Evolutionary conservation across 2,888 invertebrate species (phyloP), one percentile per base, ranked within the genome.

Genomic region (Notodonta ziczac): DNA sequence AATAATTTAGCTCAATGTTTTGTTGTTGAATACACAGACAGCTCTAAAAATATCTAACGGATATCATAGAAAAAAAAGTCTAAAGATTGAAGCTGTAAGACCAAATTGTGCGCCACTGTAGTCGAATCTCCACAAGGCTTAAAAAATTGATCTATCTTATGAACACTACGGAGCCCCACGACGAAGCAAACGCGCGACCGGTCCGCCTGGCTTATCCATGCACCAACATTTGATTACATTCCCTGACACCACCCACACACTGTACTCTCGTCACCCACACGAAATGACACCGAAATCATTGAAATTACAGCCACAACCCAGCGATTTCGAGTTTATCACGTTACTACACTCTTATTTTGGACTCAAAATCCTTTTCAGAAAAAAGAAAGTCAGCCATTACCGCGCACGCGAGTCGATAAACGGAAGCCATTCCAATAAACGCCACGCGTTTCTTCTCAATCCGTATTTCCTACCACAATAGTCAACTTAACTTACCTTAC

Each of bases 371-470:
- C 77, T 81, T 81, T 72, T 74, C 77, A 74, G 80, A 82, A 81
- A 81, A 80, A 86, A 88, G 88, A 89, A 88, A 88, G 93, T 93
- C 93, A 91, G 93, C 93, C 93, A 93, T 93, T 93, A 90, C 84
- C 88, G 90, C 93, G 91, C 93, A 92, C 90, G 88, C 90, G 80
- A 93, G 89, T 93, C 92, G 89, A 90, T 91, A 91, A 87, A 90
- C 87, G 90, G 92, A 89, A 91, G 92, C 91, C 91, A 91, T 91
- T 91, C 88, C 80, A 82, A 81, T 82, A 84, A 86, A 88, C 85
- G 88, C 88, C 86, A 88, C 85, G 86, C 86, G 84, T 84, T 86
- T 71, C 78, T 68, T 66, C 63, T 64, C 58, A 64, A 60, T 57
- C 60, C 68, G 59, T 63, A 57, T 48, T 46, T 59, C 60, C 62